These are phyloP conservation scores for Trichoplusia ni DNA, from an alignment of 1,140 invertebrate species.

Conservation along the genomic window DNA sequence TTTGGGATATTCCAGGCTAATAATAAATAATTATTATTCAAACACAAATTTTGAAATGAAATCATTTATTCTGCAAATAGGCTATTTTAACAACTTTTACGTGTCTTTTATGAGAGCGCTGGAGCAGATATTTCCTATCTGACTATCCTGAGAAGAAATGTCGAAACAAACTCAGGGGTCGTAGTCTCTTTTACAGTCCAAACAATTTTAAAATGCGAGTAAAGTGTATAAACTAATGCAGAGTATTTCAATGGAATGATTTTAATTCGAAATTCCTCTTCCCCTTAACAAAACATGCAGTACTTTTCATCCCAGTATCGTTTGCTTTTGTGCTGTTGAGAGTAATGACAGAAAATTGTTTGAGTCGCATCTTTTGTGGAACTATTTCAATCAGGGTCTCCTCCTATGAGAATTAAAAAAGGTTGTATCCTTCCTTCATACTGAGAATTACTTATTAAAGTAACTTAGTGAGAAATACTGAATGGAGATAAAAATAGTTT, in stretches of 20 bases:
- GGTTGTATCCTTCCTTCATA: conserved; percentile 17
- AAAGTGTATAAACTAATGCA: too few relatives aligned
- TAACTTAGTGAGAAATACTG: conserved; percentile 14
- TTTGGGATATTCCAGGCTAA: too few relatives aligned
- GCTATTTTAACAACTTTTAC: too few relatives aligned
- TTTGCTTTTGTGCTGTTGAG: conserved; percentile 59
- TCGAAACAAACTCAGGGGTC: too few relatives aligned
- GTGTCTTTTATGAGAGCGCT: too few relatives aligned
- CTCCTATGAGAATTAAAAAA: conserved; percentile 54
- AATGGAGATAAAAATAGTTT: neutral
- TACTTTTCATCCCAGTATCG: conserved; percentile 46
- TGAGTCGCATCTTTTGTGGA: conserved; percentile 56
- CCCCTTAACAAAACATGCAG: conserved; percentile 60
- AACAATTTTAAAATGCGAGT: too few relatives aligned
- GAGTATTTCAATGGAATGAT: neutral
- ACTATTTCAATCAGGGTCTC: conserved; percentile 63
- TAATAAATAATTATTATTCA: too few relatives aligned
- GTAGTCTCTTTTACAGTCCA: too few relatives aligned
- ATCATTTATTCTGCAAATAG: too few relatives aligned
- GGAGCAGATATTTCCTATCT: too few relatives aligned
- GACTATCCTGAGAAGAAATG: too few relatives aligned
- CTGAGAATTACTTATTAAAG: conserved; percentile 13
- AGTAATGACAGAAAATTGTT: conserved; percentile 75
- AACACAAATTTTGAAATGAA: too few relatives aligned
- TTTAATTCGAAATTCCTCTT: neutral